Conservation (phyloP, 2,113 vertebrate species). For the Mellivora capensis region DNA sequence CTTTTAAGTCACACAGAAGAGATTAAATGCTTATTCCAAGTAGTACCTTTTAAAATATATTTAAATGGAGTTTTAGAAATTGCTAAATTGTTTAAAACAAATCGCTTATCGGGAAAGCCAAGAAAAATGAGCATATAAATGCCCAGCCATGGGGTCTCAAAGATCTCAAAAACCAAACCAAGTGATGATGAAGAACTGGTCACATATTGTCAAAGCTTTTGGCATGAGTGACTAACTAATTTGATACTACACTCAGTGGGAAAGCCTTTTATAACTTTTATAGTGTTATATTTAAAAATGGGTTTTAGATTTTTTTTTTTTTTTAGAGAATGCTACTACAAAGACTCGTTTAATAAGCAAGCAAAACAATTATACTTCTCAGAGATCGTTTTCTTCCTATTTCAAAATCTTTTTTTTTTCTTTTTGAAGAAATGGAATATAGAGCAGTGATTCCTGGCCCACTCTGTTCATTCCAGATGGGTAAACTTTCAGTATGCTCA, state of each 20-base stretch:
- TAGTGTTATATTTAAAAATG: background rate
- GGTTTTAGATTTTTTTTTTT: no score
- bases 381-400: background rate
- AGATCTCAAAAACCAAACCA: background rate
- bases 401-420: background rate
- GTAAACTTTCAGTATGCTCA: background rate
- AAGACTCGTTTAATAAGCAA: background rate
- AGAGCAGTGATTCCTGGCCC: background rate
- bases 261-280: background rate
- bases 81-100: background rate
- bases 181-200: background rate
- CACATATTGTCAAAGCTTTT: background rate
- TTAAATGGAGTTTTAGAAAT: background rate
- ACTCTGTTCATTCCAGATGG: background rate
- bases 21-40: background rate
- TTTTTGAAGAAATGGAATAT: background rate
- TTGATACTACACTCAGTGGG: background rate
- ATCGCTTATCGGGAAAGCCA: background rate
- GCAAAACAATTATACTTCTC: background rate
- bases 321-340: background rate
- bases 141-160: background rate
- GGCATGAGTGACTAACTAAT: background rate
- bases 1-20: background rate
- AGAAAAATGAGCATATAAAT: background rate
- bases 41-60: background rate